Evolutionary conservation across 2,797 vertebrate genomes (phyloP).

Genomic region (Gallinago nigripennis): DNA sequence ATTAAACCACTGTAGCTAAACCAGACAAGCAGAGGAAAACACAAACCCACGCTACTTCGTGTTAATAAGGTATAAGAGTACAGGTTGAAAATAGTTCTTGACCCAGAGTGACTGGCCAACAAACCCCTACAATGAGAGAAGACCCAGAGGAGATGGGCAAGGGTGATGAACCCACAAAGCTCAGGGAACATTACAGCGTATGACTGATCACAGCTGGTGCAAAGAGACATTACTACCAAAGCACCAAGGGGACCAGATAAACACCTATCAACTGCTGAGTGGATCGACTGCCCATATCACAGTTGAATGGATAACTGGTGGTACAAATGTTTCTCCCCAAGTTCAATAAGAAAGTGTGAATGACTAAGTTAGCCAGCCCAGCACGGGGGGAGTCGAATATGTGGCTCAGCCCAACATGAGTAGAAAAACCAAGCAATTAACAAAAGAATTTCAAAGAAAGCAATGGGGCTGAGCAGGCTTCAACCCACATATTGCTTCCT

Average conservation of each 20-base stretch:
- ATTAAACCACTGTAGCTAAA: neutral
- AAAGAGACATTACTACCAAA: neutral
- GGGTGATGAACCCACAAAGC: fast-evolving
- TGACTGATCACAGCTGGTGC: no score
- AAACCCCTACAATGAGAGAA: neutral
- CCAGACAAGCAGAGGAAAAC: neutral
- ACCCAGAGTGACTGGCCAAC: neutral
- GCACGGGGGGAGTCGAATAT: fast-evolving
- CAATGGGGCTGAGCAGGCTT: neutral
- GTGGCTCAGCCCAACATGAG: neutral
- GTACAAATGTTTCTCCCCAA: neutral
- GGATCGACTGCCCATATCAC: neutral
- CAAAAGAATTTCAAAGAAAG: neutral
- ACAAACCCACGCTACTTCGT: neutral
- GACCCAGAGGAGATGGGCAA: neutral
- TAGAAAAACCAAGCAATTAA: neutral
- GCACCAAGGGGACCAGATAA: neutral
- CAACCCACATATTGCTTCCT: neutral
- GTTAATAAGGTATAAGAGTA: neutral
- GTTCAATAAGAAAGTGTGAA: neutral
- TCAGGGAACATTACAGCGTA: neutral
- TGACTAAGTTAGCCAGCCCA: neutral
- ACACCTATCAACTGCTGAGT: neutral
- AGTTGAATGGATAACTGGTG: neutral
- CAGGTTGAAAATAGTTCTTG: neutral